A percentile compares a stretch with the other conserved stretches of the same genome.
Conservation (phyloP, 2,113 vertebrate genomes). For the Thunnus thynnus region DNA sequence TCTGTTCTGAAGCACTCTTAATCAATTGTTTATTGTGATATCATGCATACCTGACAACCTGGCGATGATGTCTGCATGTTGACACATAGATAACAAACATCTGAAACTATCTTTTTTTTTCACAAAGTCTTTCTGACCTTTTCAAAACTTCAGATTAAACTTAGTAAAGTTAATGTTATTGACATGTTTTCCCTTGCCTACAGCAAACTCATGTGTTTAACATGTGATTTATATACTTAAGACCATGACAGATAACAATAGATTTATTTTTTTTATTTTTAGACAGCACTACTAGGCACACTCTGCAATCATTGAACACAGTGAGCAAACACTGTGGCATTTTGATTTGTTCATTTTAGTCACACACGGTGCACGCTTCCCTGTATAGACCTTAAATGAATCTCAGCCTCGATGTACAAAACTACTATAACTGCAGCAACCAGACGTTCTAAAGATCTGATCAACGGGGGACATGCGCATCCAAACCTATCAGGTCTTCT, state of each 20-base stretch:
- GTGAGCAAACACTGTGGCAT: conserved; percentile 11
- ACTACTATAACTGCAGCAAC: conserved; percentile 32
- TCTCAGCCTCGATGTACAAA: conserved; percentile 24
- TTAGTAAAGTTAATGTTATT: not conserved
- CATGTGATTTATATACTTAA: not conserved
- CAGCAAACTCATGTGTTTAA: not conserved
- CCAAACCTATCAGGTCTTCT: conserved; percentile 63
- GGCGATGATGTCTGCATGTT: not conserved
- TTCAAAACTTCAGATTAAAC: not conserved
- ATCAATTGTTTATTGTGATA: conserved; percentile 1
- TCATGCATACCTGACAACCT: not conserved
- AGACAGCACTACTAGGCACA: conserved; percentile 1
- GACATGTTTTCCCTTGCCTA: not conserved
- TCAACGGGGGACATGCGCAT: conserved; percentile 55
- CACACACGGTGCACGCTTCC: not conserved
- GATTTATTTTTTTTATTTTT: conserved; percentile 12
- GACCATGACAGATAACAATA: not conserved
- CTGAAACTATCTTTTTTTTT: not conserved
- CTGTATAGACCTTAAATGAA: conserved; percentile 31
- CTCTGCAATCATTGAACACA: conserved; percentile 7
- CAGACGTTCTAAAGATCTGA: conserved; percentile 58
- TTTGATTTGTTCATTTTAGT: conserved; percentile 33
- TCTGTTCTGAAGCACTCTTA: not conserved
- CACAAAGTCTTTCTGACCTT: not conserved
- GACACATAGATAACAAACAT: not conserved